Conservation (phyloP, 2,888 invertebrate genomes). For the Caenorhabditis japonica region DNA sequence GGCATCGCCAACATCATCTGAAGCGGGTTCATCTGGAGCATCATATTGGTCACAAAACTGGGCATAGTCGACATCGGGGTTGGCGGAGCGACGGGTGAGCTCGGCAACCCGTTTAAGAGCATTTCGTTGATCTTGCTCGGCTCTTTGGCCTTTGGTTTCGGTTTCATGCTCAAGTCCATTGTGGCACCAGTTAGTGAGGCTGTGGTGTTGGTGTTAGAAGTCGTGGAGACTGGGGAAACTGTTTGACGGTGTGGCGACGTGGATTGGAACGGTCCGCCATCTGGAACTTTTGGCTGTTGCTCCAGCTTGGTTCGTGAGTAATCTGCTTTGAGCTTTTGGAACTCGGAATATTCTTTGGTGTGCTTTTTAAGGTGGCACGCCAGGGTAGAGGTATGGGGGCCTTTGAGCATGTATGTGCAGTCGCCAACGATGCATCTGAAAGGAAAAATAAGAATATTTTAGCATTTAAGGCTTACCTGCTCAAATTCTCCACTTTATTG, state of each 20-base stretch:
- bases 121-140: conserved; percentile 32
- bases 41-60: conserved; percentile 47
- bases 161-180: conserved; percentile 36
- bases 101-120: conserved; percentile 25
- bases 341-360: conserved; percentile 73
- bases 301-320: conserved; percentile 57
- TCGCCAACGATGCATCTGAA: conserved; percentile 75
- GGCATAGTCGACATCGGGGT: conserved; percentile 41
- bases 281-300: conserved; percentile 38
- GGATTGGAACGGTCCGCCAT: background rate
- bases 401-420: conserved; percentile 76
- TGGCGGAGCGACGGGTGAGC: conserved; percentile 5
- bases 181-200: conserved; percentile 16
- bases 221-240: conserved; percentile 18
- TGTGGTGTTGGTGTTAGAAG: conserved; percentile 11
- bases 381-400: conserved; percentile 75
- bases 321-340: conserved; percentile 72
- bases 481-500: conserved; percentile 74
- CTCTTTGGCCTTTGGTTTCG: conserved; percentile 37
- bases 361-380: conserved; percentile 77
- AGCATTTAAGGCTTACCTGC: conserved; percentile 58
- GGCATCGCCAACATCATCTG: conserved; percentile 52
- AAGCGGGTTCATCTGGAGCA: conserved; percentile 57
- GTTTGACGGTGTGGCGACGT: conserved; percentile 17
- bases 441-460: background rate